Evolutionary conservation across 2,888 invertebrate genomes (phyloP).

Genomic region (Chrysolina americana): DNA sequence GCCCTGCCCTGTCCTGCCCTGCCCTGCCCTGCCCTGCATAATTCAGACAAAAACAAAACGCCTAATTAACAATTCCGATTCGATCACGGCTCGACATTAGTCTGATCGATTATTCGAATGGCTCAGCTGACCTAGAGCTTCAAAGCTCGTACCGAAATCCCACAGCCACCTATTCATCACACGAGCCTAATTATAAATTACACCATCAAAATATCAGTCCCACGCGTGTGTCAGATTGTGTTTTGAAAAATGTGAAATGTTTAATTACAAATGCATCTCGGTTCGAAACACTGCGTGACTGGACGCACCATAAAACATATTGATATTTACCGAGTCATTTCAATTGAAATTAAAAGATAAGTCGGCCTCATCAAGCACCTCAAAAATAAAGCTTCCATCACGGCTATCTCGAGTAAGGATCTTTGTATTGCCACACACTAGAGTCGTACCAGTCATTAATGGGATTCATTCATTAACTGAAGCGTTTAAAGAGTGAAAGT

Average conservation of each 20-base stretch:
- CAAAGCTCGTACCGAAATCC: background rate
- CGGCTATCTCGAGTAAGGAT: constrained; percentile 8
- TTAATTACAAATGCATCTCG: constrained; percentile 40
- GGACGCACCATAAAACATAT: constrained; percentile 38
- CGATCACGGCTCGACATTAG: background rate
- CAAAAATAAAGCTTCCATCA: constrained; percentile 30
- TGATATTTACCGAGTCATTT: constrained; percentile 41
- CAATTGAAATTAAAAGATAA: constrained; percentile 43
- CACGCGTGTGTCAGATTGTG: constrained; percentile 3
- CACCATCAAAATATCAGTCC: constrained; percentile 18
- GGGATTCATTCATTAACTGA: constrained; percentile 22
- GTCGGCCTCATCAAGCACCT: constrained; percentile 35
- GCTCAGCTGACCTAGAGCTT: background rate
- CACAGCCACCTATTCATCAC: background rate
- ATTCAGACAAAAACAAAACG: background rate
- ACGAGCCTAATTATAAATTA: constrained; percentile 14
- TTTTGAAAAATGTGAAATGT: constrained; percentile 35
- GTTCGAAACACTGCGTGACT: constrained; percentile 37
- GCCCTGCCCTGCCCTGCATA: no score
- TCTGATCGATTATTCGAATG: background rate
- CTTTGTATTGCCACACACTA: constrained; percentile 9
- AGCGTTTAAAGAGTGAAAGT: constrained; percentile 29
- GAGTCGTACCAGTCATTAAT: constrained; percentile 6
- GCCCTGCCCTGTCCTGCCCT: no score
- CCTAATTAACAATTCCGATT: background rate